A percentile compares a stretch with the other conserved stretches of the same genome.
These are phyloP conservation scores for Gerris buenoi DNA, from an alignment of 1,140 invertebrate genomes.

Conservation along the genomic window DNA sequence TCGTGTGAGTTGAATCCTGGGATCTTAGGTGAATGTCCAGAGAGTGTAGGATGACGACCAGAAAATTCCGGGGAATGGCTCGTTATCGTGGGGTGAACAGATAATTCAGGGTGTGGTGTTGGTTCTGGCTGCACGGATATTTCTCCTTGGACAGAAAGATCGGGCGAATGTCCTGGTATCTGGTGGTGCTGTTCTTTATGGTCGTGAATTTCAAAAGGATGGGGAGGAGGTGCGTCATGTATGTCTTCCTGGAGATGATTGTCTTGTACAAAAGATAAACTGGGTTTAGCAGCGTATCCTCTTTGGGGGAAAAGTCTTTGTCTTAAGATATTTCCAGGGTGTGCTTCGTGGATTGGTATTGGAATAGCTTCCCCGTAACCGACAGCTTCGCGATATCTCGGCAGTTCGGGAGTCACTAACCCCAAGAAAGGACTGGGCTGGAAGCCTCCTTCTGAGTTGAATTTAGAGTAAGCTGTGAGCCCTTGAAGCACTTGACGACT, in stretches of 20 bases:
- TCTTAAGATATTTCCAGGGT: neutral
- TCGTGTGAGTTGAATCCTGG: neutral
- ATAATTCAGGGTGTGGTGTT: neutral
- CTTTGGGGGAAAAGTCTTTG: neutral
- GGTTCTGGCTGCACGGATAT: neutral
- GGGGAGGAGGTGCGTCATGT: neutral
- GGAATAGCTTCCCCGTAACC: neutral
- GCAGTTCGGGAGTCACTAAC: neutral
- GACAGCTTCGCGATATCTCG: neutral
- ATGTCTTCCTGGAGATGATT: neutral
- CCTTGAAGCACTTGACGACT: neutral
- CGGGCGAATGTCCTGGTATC: neutral
- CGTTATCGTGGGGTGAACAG: too few species aligned
- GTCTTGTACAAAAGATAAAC: neutral
- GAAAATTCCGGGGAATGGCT: neutral
- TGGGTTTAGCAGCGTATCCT: neutral
- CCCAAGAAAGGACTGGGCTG: neutral
- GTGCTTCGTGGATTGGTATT: neutral
- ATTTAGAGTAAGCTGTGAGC: neutral
- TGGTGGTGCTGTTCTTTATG: neutral
- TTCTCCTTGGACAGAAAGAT: neutral
- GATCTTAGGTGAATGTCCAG: neutral
- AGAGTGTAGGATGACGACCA: neutral
- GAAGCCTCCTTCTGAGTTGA: neutral
- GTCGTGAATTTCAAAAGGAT: too few species aligned